phyloP scores from a whole-genome alignment of 2,113 vertebrate species.

The Semnornis frantzii region DNA sequence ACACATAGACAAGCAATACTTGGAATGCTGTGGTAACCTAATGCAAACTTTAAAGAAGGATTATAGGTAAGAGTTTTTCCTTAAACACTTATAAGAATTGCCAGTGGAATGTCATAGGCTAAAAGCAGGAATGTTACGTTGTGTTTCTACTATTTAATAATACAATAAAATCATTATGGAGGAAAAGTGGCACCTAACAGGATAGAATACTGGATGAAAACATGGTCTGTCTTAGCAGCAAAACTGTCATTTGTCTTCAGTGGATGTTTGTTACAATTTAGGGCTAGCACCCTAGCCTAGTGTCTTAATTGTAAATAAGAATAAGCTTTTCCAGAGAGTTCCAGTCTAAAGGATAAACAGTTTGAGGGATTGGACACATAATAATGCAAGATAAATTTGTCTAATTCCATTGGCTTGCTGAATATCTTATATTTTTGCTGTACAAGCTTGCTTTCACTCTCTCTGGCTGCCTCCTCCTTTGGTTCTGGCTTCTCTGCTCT shows the following conservation, averaged over 20 bases:
- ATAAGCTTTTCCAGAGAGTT: no score
- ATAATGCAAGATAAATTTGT: no score
- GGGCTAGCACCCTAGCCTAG: no score
- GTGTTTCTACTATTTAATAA: neutral
- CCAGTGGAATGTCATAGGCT: neutral
- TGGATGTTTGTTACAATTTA: neutral
- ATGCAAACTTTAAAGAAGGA: slow-evolving; percentile 96
- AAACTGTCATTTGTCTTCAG: neutral
- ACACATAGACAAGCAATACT: slow-evolving; percentile 92
- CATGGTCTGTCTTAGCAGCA: neutral
- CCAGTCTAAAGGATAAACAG: no score
- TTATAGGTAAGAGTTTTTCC: slow-evolving; percentile 83
- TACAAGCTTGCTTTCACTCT: no score
- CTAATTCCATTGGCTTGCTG: no score
- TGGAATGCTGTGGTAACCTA: slow-evolving; percentile 94
- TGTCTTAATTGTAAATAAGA: no score
- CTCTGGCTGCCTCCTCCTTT: no score
- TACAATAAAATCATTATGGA: neutral
- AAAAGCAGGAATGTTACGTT: neutral
- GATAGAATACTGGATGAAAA: neutral
- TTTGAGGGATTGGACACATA: no score
- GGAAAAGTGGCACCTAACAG: neutral
- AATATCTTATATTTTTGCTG: no score
- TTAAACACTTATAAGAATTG: neutral
- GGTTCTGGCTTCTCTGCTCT: no score